phyloP scores from a whole-genome alignment of 2,888 invertebrate genomes.

The Imbricaverruca yamaguchii region DNA sequence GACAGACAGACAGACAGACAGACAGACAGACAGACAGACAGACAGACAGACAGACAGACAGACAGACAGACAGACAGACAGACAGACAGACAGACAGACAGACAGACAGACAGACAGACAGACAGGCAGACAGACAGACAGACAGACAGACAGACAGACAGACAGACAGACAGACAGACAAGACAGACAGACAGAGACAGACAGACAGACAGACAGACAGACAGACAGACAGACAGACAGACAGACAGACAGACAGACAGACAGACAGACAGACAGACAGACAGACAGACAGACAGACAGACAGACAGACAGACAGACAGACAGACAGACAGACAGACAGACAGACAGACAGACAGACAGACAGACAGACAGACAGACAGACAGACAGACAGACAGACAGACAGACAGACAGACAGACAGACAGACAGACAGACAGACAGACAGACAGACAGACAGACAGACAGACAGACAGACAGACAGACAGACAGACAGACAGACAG shows the following conservation, averaged over 20 bases:
- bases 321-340: neutral
- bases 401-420: constrained; percentile 16
- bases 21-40: neutral
- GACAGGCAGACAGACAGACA: constrained; percentile 12
- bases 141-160: constrained; percentile 16
- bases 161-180: constrained; percentile 16
- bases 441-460: neutral
- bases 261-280: neutral
- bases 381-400: neutral
- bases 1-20: neutral
- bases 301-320: constrained; percentile 16
- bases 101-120: constrained; percentile 14
- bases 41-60: neutral
- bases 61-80: neutral
- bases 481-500: constrained; percentile 16
- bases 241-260: constrained; percentile 16
- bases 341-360: constrained; percentile 16
- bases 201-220: neutral
- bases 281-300: constrained; percentile 16
- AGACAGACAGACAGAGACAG: too few species aligned
- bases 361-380: constrained; percentile 16
- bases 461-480: constrained; percentile 16
- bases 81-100: neutral
- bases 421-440: constrained; percentile 16
- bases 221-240: constrained; percentile 16